These are phyloP conservation scores for Coelinius sp. DNA, from an alignment of 2,888 invertebrate genomes.

Conservation along the genomic window DNA sequence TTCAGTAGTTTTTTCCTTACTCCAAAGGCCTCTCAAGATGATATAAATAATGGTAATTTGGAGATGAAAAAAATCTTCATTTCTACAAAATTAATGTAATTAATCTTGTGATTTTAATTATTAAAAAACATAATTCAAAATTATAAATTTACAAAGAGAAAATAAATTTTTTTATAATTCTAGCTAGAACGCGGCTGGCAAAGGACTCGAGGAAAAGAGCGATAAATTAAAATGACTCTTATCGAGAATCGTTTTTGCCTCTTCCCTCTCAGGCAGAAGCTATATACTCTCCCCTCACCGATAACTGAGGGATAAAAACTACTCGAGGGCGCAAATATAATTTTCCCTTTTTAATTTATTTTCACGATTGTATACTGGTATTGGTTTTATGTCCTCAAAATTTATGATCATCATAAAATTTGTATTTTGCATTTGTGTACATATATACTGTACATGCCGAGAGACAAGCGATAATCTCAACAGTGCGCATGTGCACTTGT, in stretches of 20 bases:
- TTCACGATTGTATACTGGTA: not conserved
- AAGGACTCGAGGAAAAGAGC: conserved; percentile 60
- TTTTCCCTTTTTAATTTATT: not conserved
- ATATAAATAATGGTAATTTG: no score
- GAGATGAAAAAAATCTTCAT: no score
- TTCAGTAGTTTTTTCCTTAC: no score
- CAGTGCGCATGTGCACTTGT: not conserved
- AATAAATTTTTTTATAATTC: conserved; percentile 42
- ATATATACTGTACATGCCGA: no score
- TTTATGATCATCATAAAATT: conserved; percentile 11
- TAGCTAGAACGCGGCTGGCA: conserved; percentile 49
- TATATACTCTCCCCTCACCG: conserved; percentile 30
- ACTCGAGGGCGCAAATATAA: conserved; percentile 4
- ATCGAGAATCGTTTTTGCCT: conserved; percentile 62
- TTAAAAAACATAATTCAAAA: conserved; percentile 16
- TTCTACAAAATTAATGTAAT: no score
- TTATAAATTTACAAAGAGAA: not conserved
- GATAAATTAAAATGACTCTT: conserved; percentile 65
- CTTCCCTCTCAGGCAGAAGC: conserved; percentile 56
- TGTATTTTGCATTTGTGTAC: not conserved
- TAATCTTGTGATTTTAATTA: no score
- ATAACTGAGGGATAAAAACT: conserved; percentile 8
- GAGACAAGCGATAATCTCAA: not conserved
- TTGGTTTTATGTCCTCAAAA: conserved; percentile 10
- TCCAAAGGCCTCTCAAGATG: no score